Percentiles rank a stretch among this genome's conserved stretches.
These are phyloP conservation scores for Coilia nasus DNA, from an alignment of 2,797 vertebrate species.

Conservation along the genomic window DNA sequence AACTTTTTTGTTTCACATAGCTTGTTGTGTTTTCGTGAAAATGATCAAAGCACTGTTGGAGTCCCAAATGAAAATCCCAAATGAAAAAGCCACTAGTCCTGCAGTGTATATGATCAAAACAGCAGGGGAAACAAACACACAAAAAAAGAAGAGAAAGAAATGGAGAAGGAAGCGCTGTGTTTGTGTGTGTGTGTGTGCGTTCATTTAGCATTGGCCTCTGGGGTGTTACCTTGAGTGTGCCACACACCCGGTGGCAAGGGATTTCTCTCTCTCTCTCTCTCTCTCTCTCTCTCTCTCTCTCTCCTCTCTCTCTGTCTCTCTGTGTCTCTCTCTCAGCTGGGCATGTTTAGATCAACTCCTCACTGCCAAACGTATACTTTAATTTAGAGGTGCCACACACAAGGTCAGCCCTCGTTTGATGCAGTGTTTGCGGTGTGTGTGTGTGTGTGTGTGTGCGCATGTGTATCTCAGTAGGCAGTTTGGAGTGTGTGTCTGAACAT, in stretches of 20 bases:
- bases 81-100: constrained; percentile 1
- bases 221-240: constrained; percentile 17
- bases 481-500: neutral
- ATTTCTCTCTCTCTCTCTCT: constrained; percentile 14
- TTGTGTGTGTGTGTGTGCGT: neutral
- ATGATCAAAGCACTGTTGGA: constrained; percentile 19
- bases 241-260: neutral
- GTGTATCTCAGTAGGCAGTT: neutral
- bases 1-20: neutral
- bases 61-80: neutral
- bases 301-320: neutral
- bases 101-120: constrained; percentile 20
- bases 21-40: neutral
- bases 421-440: neutral
- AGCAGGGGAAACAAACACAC: neutral
- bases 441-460: neutral
- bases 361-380: neutral
- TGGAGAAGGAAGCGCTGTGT: neutral
- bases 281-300: neutral
- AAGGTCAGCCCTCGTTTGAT: neutral
- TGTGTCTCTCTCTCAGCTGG: neutral
- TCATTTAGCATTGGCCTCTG: neutral
- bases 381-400: neutral
- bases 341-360: neutral
- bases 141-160: neutral